Conservation (phyloP, 2,888 invertebrate species). For the Conus canariensis region DNA sequence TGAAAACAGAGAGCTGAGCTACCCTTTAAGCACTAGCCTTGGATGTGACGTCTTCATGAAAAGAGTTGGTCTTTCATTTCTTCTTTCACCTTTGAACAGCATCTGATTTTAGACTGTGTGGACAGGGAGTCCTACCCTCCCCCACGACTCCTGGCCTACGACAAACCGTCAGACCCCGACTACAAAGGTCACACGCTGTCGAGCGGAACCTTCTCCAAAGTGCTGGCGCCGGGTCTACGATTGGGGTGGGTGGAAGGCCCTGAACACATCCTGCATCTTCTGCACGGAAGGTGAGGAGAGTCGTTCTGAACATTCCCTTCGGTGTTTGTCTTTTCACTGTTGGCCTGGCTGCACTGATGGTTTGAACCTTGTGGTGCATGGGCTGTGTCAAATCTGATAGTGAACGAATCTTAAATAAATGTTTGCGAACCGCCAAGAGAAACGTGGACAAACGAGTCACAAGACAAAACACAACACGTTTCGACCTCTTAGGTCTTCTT, state of each 20-base stretch:
- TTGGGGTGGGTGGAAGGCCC: slow-evolving; percentile 85
- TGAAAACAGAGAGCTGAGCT: too few relatives aligned
- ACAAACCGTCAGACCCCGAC: slow-evolving; percentile 77
- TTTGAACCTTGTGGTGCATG: slow-evolving; percentile 66
- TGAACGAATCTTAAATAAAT: background rate
- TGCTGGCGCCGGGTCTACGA: slow-evolving; percentile 84
- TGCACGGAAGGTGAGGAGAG: slow-evolving; percentile 65
- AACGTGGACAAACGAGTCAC: too few relatives aligned
- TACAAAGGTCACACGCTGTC: slow-evolving; percentile 82
- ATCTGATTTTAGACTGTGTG: too few relatives aligned
- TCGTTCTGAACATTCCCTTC: too few relatives aligned
- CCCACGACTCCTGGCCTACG: slow-evolving; percentile 82
- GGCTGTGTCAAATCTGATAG: background rate
- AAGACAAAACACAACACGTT: too few relatives aligned
- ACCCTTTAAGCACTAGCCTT: too few relatives aligned
- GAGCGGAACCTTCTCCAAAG: slow-evolving; percentile 85
- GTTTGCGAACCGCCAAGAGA: too few relatives aligned
- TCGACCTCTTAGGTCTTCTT: too few relatives aligned
- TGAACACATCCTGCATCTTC: slow-evolving; percentile 58
- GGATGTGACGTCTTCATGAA: too few relatives aligned
- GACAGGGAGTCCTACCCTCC: slow-evolving; percentile 76
- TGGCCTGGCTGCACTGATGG: too few relatives aligned
- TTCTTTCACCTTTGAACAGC: too few relatives aligned
- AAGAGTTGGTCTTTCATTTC: too few relatives aligned
- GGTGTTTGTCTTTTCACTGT: background rate